Conservation (phyloP, 2,113 vertebrate species). For the Lycocorax pyrrhopterus region DNA sequence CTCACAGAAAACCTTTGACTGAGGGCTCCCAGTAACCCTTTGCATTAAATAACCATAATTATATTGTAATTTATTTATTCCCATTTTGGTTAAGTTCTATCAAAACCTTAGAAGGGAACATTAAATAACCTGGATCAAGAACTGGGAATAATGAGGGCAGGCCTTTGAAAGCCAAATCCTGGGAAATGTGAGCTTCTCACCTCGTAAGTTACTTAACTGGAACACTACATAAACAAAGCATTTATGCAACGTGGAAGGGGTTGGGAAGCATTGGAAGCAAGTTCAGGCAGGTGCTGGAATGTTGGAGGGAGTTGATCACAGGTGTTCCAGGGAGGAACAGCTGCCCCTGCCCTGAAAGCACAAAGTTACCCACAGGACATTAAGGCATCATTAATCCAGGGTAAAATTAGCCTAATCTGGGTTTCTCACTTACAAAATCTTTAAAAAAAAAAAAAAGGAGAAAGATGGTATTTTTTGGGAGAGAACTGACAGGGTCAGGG, state of each 20-base stretch:
- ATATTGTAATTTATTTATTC: background rate
- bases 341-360: fast-evolving
- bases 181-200: background rate
- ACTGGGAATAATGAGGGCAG: background rate
- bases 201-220: constrained; percentile 27
- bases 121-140: constrained; percentile 41
- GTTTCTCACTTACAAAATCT: background rate
- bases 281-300: background rate
- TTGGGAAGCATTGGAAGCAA: background rate
- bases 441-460: background rate
- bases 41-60: background rate
- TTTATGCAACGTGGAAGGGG: background rate
- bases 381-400: fast-evolving
- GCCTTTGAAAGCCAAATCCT: constrained; percentile 34
- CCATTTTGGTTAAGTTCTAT: background rate
- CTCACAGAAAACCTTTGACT: background rate
- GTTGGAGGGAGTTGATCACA: fast-evolving
- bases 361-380: background rate
- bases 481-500: no score
- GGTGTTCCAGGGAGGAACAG: background rate
- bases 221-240: background rate
- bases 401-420: background rate
- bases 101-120: background rate
- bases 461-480: no score
- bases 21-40: background rate